Evolutionary conservation across 2,113 vertebrate genomes (phyloP), one percentile per base, ranked within the genome.

Genomic region (Onychostoma macrolepis): DNA sequence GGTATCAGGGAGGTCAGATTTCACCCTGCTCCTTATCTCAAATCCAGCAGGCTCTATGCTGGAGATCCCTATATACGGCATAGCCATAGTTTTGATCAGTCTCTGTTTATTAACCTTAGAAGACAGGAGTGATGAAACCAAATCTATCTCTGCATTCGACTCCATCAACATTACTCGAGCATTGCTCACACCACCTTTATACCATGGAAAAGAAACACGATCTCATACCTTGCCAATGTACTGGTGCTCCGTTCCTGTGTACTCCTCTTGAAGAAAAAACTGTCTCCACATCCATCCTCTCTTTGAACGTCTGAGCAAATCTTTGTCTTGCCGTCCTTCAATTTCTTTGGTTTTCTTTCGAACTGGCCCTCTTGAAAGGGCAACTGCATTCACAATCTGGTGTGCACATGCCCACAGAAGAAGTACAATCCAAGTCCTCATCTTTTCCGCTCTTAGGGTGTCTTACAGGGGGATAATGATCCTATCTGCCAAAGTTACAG

Each of bases 261-360:
- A 99, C 87, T 99, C 98, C 90, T 99, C 98, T 93, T 98, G 94
- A 79, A 99, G 94, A 92, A 98, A 98, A 93, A 99, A 99, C 89
- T 99, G 98, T 92, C 98, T 99, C 98, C 97, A 99, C 97, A 98
- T 98, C 98, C 98, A 99, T 88, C 97, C 97, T 89, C 98, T 94
- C 89, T 96, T 97, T 6, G 96, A 96, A 87, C 98, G 96, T 86
- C 85, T 96, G 76, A 96, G 92, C 67, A 93, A 92, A 91, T 78
- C 92, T 67, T 38, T 67, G 56, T 41, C 21, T 69, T 17, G 36
- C n/a, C 48, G 41, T 8, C 28, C 53, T 15, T 48, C 80, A 43
- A 19, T 72, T 36, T 85, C 53, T 74, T 79, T 67, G 83, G 4
- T 58, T 45, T 77, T 78, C 43, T 48, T 74, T 69, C 24, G 90